Evolutionary conservation across 2,888 invertebrate species (phyloP).

Genomic region (Zeuzera pyrina): DNA sequence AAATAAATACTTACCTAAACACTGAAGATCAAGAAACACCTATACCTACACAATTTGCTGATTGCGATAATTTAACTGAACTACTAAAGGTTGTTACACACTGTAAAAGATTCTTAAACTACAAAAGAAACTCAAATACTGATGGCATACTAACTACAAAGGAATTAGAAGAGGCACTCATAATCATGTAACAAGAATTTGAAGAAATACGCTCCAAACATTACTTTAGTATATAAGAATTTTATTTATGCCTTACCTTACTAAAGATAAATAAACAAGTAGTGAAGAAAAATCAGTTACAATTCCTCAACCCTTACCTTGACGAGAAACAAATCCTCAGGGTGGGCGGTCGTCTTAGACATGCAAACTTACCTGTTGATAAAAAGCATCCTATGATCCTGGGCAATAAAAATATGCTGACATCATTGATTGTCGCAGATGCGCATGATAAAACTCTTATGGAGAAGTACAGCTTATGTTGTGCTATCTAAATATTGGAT

Average conservation of each 20-base stretch:
- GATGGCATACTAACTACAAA: neutral
- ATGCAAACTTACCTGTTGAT: conserved; percentile 9
- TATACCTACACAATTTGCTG: conserved; percentile 1
- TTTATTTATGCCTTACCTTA: too few species aligned
- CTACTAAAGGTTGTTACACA: neutral
- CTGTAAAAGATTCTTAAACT: neutral
- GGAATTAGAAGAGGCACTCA: conserved; percentile 3
- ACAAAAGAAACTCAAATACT: neutral
- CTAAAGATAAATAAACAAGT: conserved; percentile 14
- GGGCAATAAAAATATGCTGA: conserved; percentile 11
- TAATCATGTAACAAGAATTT: conserved; percentile 6
- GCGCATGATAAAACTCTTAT: too few species aligned
- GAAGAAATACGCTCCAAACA: conserved; percentile 14
- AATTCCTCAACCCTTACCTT: too few species aligned
- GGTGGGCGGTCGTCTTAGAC: conserved; percentile 18
- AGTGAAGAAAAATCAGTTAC: too few species aligned
- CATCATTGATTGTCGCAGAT: too few species aligned
- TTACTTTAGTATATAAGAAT: too few species aligned
- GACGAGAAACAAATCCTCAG: too few species aligned
- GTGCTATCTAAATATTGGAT: too few species aligned
- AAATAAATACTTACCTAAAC: too few species aligned
- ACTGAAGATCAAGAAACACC: neutral
- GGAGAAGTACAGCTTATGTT: too few species aligned
- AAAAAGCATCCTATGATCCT: conserved; percentile 19
- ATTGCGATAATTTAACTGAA: too few species aligned